Evolutionary conservation across 2,888 invertebrate species (phyloP).

Genomic region (Oligia fasciuncula): DNA sequence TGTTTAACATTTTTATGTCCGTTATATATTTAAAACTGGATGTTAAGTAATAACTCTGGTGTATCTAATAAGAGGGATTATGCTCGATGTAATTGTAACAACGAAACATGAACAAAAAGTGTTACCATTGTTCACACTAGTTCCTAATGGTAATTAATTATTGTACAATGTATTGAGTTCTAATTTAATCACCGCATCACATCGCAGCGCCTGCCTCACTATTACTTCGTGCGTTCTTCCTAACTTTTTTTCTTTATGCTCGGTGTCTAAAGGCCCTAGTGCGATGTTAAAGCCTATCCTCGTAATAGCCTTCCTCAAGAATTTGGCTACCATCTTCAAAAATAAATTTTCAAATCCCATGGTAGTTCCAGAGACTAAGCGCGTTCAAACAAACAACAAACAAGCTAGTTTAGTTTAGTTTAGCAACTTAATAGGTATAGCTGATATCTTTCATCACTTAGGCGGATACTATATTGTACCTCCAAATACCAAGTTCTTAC

Average conservation of each 20-base stretch:
- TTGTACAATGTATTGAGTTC: background rate
- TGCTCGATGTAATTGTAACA: background rate
- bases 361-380: no score
- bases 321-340: no score
- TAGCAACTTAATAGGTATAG: no score
- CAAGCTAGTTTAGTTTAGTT: no score
- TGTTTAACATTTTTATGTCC: constrained; percentile 23
- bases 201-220: no score
- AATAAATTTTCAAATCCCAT: no score
- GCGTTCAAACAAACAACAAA: no score
- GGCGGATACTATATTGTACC: background rate
- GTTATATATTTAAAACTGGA: constrained; percentile 4
- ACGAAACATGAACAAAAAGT: background rate
- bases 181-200: background rate
- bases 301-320: no score
- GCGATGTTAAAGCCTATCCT: no score
- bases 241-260: no score
- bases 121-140: background rate
- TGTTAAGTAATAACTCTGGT: background rate
- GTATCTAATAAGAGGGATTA: background rate
- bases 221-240: no score
- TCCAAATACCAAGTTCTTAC: background rate
- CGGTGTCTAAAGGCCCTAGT: no score
- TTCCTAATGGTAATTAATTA: background rate
- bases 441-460: background rate